Conservation (phyloP, 2,888 invertebrate genomes). For the Spilarctia lutea region DNA sequence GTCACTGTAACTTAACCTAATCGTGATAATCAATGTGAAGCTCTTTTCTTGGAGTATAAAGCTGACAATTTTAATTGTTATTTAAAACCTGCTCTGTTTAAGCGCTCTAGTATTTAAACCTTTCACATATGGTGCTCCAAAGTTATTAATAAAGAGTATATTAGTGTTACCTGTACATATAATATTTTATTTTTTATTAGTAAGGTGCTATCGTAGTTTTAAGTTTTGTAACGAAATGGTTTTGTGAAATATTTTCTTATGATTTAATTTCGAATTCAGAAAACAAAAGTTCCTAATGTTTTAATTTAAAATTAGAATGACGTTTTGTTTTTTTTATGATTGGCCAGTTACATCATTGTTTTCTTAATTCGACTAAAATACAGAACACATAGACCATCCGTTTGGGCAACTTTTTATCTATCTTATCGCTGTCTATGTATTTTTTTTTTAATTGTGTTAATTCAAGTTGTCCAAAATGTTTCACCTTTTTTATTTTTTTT, state of each 20-base stretch:
- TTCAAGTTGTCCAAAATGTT: constrained; percentile 2
- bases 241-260: constrained; percentile 36
- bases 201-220: constrained; percentile 56
- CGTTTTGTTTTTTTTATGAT: not conserved
- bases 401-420: constrained; percentile 5
- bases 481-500: not conserved
- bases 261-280: constrained; percentile 10
- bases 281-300: not conserved
- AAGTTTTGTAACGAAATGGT: constrained; percentile 41
- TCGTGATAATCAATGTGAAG: not conserved
- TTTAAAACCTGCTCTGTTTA: constrained; percentile 16
- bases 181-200: constrained; percentile 46
- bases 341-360: not conserved
- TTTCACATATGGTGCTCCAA: constrained; percentile 49
- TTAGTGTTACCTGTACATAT: constrained; percentile 55
- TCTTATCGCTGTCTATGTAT: not conserved
- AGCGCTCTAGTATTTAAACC: constrained; percentile 58
- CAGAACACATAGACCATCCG: not conserved
- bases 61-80: not conserved
- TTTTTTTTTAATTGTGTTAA: not conserved
- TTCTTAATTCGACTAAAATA: constrained; percentile 12
- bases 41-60: not conserved
- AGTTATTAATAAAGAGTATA: constrained; percentile 44
- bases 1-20: constrained; percentile 1
- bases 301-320: constrained; percentile 4